Conservation (phyloP, 2,888 invertebrate genomes). For the Rotaria socialis region DNA sequence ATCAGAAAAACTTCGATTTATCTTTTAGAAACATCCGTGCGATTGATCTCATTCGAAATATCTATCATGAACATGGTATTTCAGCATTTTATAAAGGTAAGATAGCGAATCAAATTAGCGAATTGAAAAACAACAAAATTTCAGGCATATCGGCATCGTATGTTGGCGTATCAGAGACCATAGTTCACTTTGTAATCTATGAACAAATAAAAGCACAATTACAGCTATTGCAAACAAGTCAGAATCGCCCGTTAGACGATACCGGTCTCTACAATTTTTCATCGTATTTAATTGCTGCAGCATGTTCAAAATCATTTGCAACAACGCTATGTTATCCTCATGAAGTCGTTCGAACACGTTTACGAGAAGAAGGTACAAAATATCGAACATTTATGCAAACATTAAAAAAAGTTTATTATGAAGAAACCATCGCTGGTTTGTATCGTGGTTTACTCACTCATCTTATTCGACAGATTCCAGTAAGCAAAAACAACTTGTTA, state of each 20-base stretch:
- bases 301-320: conserved; percentile 41
- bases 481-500: not conserved
- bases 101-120: too few relatives aligned
- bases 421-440: conserved; percentile 84
- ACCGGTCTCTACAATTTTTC: conserved; percentile 1
- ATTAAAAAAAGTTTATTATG: conserved; percentile 76
- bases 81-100: conserved; percentile 89
- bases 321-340: conserved; percentile 46
- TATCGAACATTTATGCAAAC: conserved; percentile 92
- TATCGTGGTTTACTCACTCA: conserved; percentile 90
- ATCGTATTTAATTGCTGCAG: conserved; percentile 33
- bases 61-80: conserved; percentile 66
- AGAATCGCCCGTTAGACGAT: not conserved
- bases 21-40: not conserved
- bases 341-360: conserved; percentile 89
- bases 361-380: conserved; percentile 88
- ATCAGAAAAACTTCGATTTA: too few relatives aligned
- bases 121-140: not conserved
- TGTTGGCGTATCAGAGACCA: conserved; percentile 96
- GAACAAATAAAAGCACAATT: conserved; percentile 75
- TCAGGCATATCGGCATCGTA: conserved; percentile 83
- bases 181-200: conserved; percentile 97
- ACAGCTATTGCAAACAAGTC: not conserved
- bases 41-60: conserved; percentile 51
- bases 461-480: conserved; percentile 90